Evolutionary conservation across 2,888 invertebrate genomes (phyloP).

Genomic region (Lampropteryx suffumata): DNA sequence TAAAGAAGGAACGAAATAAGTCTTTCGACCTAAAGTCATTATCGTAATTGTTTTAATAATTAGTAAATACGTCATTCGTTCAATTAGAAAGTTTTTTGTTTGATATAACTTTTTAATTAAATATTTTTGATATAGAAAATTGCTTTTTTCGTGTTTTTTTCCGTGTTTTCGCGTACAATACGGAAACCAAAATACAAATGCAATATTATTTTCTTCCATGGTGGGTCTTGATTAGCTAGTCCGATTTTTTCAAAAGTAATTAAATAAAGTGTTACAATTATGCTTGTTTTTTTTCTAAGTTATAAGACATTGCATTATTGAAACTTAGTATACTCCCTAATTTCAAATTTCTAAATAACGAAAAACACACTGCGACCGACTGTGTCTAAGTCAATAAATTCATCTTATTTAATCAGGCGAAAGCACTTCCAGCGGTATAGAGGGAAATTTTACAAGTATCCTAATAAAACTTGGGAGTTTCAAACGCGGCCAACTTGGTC

Average conservation of each 20-base stretch:
- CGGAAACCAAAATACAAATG: too few species aligned
- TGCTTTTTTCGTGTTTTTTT: constrained; percentile 2
- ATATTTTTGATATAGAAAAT: constrained; percentile 34
- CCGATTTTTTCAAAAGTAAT: too few species aligned
- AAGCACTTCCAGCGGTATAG: constrained; percentile 71
- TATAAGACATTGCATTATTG: too few species aligned
- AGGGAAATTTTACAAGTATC: constrained; percentile 81
- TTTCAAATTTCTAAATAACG: constrained; percentile 16
- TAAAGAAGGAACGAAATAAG: constrained; percentile 42
- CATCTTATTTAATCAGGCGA: constrained; percentile 80
- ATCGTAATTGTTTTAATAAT: constrained; percentile 73
- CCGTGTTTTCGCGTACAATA: background rate
- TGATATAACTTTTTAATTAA: constrained; percentile 55
- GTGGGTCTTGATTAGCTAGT: too few species aligned
- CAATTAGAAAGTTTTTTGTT: constrained; percentile 56
- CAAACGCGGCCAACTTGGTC: constrained; percentile 56
- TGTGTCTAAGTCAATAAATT: constrained; percentile 73
- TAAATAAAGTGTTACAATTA: too few species aligned
- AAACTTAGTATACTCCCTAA: constrained; percentile 1
- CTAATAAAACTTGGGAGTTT: constrained; percentile 79
- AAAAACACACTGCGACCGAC: constrained; percentile 43
- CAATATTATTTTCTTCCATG: too few species aligned
- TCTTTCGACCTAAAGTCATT: constrained; percentile 47
- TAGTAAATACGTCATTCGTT: constrained; percentile 71
- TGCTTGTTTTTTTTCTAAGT: too few species aligned